These are phyloP conservation scores for Xestia sexstrigata DNA, from an alignment of 2,888 invertebrate genomes.

Conservation along the genomic window DNA sequence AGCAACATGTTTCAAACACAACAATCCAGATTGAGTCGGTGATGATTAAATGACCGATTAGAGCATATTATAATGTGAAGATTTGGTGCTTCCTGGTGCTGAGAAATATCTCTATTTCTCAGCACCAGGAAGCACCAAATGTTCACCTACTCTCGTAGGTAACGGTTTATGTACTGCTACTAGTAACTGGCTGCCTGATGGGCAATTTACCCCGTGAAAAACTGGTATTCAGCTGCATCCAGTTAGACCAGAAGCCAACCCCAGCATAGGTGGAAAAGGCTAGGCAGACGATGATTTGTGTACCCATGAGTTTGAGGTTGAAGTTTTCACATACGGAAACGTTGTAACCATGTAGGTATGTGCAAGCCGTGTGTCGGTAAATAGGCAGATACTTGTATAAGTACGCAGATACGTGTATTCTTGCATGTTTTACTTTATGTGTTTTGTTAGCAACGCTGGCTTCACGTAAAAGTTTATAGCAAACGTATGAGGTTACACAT, in stretches of 20 bases:
- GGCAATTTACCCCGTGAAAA: background rate
- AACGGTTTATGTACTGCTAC: background rate
- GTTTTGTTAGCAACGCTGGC: slow-evolving; percentile 32
- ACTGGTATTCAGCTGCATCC: background rate
- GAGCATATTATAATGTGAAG: background rate
- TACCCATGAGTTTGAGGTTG: background rate
- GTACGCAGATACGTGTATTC: slow-evolving; percentile 13
- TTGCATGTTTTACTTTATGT: slow-evolving; percentile 31
- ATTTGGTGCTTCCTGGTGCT: background rate
- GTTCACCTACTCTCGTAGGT: no score
- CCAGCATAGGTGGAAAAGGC: background rate
- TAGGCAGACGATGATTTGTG: background rate
- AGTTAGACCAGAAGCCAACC: background rate
- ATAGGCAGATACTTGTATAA: slow-evolving; percentile 14
- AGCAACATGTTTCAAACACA: background rate
- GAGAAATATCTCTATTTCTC: background rate
- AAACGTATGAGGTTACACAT: slow-evolving; percentile 27
- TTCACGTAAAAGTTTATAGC: slow-evolving; percentile 49
- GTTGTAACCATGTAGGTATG: background rate
- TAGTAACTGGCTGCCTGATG: background rate
- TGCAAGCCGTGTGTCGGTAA: slow-evolving; percentile 20
- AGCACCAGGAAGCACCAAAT: no score
- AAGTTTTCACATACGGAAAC: slow-evolving; percentile 2
- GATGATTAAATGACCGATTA: background rate
- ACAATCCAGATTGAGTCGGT: background rate